These are phyloP conservation scores for Choreutis nemorana DNA, from an alignment of 2,888 invertebrate genomes.

Conservation along the genomic window DNA sequence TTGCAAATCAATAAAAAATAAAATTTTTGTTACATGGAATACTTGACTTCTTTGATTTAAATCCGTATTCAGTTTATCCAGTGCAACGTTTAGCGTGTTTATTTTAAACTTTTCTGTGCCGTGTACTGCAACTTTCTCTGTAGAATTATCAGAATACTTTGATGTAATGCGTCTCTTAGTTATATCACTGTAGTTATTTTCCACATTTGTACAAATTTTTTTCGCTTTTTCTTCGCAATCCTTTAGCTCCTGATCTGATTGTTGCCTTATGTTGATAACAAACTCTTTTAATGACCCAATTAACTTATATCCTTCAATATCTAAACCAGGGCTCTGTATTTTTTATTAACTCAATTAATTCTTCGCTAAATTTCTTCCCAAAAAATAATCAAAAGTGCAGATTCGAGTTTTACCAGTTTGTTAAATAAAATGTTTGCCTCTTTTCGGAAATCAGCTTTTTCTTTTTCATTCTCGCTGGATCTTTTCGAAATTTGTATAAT, in stretches of 20 bases:
- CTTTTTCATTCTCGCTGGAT: constrained; percentile 8
- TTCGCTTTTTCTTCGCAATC: neutral
- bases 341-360: constrained; percentile 11
- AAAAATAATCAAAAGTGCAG: constrained; percentile 4
- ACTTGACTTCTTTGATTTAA: too few relatives aligned
- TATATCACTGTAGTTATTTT: neutral
- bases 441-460: constrained; percentile 12
- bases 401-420: constrained; percentile 11
- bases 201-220: neutral
- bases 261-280: neutral
- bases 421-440: constrained; percentile 12
- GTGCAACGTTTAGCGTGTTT: neutral
- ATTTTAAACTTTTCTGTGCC: neutral
- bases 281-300: neutral
- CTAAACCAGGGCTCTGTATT: constrained; percentile 9
- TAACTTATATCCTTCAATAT: neutral
- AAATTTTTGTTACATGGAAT: too few relatives aligned
- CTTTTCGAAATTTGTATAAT: constrained; percentile 6
- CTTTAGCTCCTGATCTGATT: neutral
- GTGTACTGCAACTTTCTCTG: too few relatives aligned
- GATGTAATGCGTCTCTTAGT: too few relatives aligned
- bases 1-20: too few relatives aligned
- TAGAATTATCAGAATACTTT: too few relatives aligned
- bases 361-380: constrained; percentile 4
- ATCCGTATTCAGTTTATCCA: neutral